These are phyloP conservation scores for Salticus scenicus DNA, from an alignment of 2,888 invertebrate species.

Conservation along the genomic window DNA sequence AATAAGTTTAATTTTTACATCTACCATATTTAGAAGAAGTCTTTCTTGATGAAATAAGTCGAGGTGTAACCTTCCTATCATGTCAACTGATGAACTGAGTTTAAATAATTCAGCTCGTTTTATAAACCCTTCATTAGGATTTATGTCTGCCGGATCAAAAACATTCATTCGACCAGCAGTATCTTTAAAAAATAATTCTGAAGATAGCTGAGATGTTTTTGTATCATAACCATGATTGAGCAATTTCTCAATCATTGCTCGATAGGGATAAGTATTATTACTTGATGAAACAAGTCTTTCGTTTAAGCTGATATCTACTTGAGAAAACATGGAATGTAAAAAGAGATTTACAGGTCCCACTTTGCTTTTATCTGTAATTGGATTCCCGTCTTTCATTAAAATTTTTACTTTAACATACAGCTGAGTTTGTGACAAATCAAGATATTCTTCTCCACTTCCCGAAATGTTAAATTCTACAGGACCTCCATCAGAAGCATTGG, in stretches of 20 bases:
- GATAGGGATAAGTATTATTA: constrained; percentile 24
- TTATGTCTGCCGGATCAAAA: neutral
- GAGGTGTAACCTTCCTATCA: constrained; percentile 39
- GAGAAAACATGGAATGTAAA: constrained; percentile 14
- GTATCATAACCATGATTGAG: constrained; percentile 24
- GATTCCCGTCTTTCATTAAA: constrained; percentile 5
- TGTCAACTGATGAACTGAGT: constrained; percentile 28
- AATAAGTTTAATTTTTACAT: constrained; percentile 39
- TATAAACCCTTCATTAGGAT: constrained; percentile 29
- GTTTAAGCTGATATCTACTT: constrained; percentile 27
- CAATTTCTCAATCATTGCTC: constrained; percentile 27
- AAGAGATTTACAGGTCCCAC: constrained; percentile 26
- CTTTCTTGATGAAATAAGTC: constrained; percentile 48
- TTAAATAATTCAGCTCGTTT: constrained; percentile 18
- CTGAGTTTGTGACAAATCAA: constrained; percentile 22
- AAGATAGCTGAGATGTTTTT: constrained; percentile 26
- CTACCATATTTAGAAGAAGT: constrained; percentile 29
- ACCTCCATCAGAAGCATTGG: constrained; percentile 20
- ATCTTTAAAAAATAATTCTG: constrained; percentile 29
- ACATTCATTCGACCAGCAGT: neutral
- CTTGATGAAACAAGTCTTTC: constrained; percentile 31
- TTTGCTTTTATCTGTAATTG: neutral
- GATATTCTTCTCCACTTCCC: constrained; percentile 21
- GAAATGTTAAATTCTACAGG: constrained; percentile 29
- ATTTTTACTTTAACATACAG: constrained; percentile 25